Evolutionary conservation across 2,797 vertebrate genomes (phyloP).

Genomic region (Anabacerthia variegaticeps): DNA sequence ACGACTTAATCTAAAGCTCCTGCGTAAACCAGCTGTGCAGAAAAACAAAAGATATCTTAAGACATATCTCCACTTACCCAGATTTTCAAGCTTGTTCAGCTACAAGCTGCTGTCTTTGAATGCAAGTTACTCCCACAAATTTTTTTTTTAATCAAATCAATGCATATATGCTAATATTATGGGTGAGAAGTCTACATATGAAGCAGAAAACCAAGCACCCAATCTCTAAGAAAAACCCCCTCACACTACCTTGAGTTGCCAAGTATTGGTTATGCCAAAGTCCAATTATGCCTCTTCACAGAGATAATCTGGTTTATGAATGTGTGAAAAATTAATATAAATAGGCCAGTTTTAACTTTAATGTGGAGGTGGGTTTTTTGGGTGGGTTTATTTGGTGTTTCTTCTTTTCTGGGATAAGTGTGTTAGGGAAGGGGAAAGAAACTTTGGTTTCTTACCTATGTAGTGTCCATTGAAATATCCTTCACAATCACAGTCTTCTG

Average conservation of each 20-base stretch:
- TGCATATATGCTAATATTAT: background rate
- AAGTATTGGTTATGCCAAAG: background rate
- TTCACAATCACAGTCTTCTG: conserved; percentile 91
- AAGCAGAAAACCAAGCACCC: background rate
- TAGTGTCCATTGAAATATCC: conserved; percentile 87
- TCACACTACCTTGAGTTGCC: background rate
- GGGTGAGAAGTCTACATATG: background rate
- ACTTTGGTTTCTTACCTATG: conserved; percentile 82
- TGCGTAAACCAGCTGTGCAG: conserved; percentile 84
- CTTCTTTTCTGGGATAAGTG: too few species aligned
- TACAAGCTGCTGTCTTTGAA: background rate
- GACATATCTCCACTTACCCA: rapidly evolving
- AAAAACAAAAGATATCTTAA: background rate
- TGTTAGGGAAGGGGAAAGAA: background rate
- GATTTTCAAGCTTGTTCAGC: background rate
- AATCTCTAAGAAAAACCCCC: rapidly evolving
- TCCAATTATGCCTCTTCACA: background rate
- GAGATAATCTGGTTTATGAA: background rate
- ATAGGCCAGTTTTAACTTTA: background rate
- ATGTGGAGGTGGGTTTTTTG: background rate
- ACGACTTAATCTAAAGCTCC: conserved; percentile 88
- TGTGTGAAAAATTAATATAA: background rate
- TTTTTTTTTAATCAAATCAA: background rate
- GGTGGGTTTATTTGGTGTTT: background rate
- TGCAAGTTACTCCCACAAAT: rapidly evolving